Conservation (phyloP, 2,113 vertebrate genomes). For the Phalacrocorax brasilianus region DNA sequence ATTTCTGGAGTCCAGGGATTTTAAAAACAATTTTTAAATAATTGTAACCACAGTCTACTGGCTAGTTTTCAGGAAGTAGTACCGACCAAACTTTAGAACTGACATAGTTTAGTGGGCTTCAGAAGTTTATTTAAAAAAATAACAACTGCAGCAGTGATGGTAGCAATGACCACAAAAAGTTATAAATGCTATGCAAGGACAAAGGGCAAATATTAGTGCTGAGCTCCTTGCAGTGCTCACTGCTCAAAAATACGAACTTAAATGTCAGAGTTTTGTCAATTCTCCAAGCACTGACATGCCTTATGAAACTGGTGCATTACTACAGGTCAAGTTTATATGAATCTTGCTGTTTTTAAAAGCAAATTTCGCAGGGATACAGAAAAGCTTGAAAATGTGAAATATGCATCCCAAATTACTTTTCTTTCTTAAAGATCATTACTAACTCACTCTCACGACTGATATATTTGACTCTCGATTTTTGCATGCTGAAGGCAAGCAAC, state of each 20-base stretch:
- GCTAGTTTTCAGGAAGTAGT: background rate
- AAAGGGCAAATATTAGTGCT: background rate
- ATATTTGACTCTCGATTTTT: background rate
- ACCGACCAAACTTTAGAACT: background rate
- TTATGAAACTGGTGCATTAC: background rate
- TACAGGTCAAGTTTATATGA: background rate
- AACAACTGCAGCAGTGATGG: background rate
- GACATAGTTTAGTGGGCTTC: background rate
- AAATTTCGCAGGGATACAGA: background rate
- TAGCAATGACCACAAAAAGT: background rate
- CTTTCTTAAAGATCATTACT: background rate
- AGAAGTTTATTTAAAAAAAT: background rate
- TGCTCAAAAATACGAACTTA: background rate
- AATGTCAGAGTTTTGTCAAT: conserved; percentile 1
- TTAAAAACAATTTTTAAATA: background rate
- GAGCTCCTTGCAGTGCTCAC: background rate
- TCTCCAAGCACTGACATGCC: background rate
- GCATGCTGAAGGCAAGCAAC: background rate
- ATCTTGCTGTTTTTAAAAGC: background rate
- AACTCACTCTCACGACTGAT: background rate
- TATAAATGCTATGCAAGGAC: background rate
- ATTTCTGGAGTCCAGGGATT: background rate
- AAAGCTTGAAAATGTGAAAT: background rate
- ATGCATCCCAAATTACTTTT: background rate
- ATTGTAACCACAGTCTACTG: background rate